Conservation (phyloP, 2,113 vertebrate species). For the Myotis lucifugus region DNA sequence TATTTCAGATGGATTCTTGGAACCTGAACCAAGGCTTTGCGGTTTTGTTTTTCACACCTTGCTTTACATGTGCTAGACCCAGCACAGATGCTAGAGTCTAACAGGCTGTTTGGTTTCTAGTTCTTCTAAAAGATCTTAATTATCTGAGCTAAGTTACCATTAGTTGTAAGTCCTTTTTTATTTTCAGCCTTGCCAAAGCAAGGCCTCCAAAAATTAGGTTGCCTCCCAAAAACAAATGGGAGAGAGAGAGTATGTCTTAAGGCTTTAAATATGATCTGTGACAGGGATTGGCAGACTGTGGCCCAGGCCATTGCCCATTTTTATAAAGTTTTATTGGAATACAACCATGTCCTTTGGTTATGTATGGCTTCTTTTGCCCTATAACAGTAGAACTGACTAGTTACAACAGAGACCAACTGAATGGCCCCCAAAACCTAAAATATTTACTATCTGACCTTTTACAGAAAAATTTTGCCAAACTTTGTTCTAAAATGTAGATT, state of each 20-base stretch:
- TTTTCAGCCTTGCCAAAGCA: too few relatives aligned
- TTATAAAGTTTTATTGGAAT: constrained; percentile 29
- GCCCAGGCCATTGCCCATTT: background rate
- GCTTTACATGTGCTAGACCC: background rate
- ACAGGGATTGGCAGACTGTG: background rate
- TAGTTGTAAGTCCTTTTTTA: background rate
- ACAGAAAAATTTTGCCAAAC: background rate
- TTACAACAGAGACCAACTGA: background rate
- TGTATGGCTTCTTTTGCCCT: background rate
- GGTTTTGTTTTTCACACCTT: background rate
- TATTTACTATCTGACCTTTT: background rate
- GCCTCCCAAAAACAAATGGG: too few relatives aligned
- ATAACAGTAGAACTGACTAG: background rate
- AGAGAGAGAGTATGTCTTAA: too few relatives aligned
- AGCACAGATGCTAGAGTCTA: background rate
- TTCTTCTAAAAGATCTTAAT: constrained; percentile 23
- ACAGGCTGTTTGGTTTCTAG: background rate
- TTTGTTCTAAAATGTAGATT: constrained; percentile 27
- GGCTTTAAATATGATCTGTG: background rate
- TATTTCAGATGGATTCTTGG: background rate
- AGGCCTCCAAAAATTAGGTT: too few relatives aligned
- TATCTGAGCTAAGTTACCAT: background rate
- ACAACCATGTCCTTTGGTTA: background rate
- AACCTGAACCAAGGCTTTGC: background rate
- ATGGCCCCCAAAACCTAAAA: background rate